Conservation (phyloP, 64 coral and sea anemone species). For the Trachythela sp. region DNA sequence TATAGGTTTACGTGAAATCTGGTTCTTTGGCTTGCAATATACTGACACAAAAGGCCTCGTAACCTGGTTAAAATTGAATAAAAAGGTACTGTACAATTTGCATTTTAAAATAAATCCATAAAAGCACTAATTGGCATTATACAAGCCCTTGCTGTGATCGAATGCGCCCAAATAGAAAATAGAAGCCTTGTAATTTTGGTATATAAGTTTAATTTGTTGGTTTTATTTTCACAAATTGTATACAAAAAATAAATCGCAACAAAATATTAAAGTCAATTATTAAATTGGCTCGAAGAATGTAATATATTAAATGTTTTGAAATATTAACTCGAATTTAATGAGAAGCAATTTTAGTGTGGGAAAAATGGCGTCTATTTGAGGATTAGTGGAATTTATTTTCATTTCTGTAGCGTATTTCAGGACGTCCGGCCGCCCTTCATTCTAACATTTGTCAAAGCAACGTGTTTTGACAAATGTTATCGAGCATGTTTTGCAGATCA, state of each 20-base stretch:
- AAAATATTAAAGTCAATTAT: no score
- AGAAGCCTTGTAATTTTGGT: no score
- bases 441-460: no score
- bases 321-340: neutral
- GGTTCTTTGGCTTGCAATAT: constrained; percentile 87
- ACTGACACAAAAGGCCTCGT: constrained; percentile 64
- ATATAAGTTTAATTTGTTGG: no score
- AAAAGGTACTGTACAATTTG: constrained; percentile 59
- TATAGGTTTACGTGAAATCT: constrained; percentile 86
- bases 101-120: neutral
- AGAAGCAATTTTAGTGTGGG: neutral
- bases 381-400: neutral
- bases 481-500: no score
- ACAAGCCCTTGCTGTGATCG: no score
- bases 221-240: no score
- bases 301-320: neutral
- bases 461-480: no score
- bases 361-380: neutral
- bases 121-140: neutral
- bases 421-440: no score
- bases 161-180: no score
- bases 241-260: no score
- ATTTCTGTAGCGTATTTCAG: no score
- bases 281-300: neutral
- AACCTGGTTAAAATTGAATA: constrained; percentile 87